These are phyloP conservation scores for Isurus oxyrinchus DNA, from an alignment of 2,113 vertebrate genomes.

Conservation along the genomic window DNA sequence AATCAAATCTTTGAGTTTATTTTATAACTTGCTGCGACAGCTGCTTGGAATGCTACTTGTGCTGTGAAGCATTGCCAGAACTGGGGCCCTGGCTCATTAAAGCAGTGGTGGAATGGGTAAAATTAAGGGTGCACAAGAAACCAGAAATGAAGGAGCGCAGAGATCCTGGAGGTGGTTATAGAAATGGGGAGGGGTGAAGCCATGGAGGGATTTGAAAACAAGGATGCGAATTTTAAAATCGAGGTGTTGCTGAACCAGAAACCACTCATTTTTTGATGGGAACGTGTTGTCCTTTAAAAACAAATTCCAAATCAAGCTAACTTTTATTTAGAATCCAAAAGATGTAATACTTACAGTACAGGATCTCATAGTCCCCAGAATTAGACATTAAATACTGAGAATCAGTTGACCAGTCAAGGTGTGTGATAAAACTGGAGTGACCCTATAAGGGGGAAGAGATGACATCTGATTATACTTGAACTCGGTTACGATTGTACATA, in stretches of 20 bases:
- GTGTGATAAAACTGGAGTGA: slow-evolving; percentile 97
- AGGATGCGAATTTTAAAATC: background rate
- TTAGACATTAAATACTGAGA: slow-evolving; percentile 95
- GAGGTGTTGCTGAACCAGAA: background rate
- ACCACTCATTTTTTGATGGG: background rate
- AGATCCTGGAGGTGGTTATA: background rate
- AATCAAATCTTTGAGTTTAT: background rate
- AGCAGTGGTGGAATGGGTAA: background rate
- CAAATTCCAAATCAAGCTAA: background rate
- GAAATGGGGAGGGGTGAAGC: background rate
- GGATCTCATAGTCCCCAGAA: slow-evolving; percentile 96
- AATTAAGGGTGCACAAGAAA: background rate
- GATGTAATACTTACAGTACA: slow-evolving; percentile 81
- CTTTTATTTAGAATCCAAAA: background rate
- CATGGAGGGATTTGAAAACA: background rate
- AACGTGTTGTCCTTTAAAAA: background rate
- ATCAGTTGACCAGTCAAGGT: slow-evolving; percentile 92
- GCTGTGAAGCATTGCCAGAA: background rate
- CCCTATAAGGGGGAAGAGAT: slow-evolving; percentile 58
- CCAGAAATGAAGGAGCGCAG: background rate
- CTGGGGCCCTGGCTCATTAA: background rate
- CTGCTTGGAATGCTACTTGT: background rate
- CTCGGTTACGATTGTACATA: background rate
- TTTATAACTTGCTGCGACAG: background rate
- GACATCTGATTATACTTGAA: background rate